A percentile compares a stretch with the other conserved stretches of the same genome.
Evolutionary conservation across 2,113 vertebrate genomes (phyloP).

Genomic region (Galbula dea): DNA sequence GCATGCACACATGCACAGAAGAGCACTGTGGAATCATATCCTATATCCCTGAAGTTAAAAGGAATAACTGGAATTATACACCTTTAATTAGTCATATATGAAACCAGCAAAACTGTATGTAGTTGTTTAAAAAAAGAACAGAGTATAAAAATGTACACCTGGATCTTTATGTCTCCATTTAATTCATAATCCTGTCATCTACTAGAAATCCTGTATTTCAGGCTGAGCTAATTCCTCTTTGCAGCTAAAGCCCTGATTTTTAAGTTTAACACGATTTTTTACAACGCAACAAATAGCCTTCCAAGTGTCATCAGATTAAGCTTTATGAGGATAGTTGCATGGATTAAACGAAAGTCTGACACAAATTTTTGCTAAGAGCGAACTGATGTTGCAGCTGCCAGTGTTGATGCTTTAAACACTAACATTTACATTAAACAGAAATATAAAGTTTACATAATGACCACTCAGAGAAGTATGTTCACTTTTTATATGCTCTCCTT

Average conservation of each 20-base stretch:
- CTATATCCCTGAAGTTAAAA: neutral
- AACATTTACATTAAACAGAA: neutral
- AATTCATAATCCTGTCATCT: neutral
- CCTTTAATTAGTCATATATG: neutral
- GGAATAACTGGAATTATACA: neutral
- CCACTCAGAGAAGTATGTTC: neutral
- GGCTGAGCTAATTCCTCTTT: neutral
- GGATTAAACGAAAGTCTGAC: constrained; percentile 2
- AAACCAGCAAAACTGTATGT: neutral
- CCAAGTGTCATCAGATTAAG: neutral
- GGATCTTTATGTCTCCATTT: neutral
- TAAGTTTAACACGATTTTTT: neutral
- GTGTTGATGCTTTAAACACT: neutral
- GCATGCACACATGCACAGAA: neutral
- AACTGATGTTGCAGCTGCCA: constrained; percentile 5
- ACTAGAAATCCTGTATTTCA: neutral
- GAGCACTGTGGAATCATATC: neutral
- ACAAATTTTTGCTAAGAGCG: constrained; percentile 9
- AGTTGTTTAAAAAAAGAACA: neutral
- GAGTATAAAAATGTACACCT: neutral
- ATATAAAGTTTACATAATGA: neutral
- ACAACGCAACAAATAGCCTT: neutral
- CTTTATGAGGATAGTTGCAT: neutral
- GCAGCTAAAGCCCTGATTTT: neutral
- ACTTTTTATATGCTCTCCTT: neutral